Percentiles rank a stretch among this genome's conserved stretches.
phyloP scores from a whole-genome alignment of 2,797 vertebrate species.

The Platalea minor region DNA sequence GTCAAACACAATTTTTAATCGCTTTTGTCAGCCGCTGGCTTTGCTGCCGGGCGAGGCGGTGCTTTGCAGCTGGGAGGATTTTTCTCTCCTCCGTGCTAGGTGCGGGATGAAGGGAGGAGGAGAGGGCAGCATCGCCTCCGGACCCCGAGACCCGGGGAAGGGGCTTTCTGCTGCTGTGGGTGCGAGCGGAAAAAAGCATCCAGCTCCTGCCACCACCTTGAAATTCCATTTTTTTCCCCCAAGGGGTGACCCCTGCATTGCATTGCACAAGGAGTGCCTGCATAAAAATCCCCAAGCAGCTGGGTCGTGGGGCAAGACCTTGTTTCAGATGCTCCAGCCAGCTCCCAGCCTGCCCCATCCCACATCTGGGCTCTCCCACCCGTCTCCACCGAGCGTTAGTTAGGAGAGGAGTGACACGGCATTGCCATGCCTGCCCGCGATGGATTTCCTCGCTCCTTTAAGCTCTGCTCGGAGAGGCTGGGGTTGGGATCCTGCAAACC shows the following conservation, averaged over 20 bases:
- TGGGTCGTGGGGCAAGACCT: neutral
- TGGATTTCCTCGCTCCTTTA: neutral
- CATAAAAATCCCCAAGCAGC: neutral
- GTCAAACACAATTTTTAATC: neutral
- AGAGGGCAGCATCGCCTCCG: neutral
- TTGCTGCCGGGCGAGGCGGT: neutral
- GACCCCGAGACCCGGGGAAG: neutral
- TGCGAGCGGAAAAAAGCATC: neutral
- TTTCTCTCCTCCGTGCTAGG: neutral
- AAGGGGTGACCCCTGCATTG: neutral
- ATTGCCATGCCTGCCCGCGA: neutral
- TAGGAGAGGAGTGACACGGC: accelerated
- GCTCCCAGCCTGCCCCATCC: neutral
- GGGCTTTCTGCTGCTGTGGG: neutral
- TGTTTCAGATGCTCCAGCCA: neutral
- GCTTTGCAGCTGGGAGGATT: neutral
- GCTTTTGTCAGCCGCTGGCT: neutral
- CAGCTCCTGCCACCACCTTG: neutral
- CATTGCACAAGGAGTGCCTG: accelerated
- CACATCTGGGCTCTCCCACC: neutral
- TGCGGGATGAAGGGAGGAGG: neutral
- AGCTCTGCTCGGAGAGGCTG: neutral
- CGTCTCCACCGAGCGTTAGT: accelerated
- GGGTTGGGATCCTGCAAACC: neutral
- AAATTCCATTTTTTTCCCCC: accelerated